phyloP scores from a whole-genome alignment of 1,140 invertebrate genomes.

The Drosophila orosa region DNA sequence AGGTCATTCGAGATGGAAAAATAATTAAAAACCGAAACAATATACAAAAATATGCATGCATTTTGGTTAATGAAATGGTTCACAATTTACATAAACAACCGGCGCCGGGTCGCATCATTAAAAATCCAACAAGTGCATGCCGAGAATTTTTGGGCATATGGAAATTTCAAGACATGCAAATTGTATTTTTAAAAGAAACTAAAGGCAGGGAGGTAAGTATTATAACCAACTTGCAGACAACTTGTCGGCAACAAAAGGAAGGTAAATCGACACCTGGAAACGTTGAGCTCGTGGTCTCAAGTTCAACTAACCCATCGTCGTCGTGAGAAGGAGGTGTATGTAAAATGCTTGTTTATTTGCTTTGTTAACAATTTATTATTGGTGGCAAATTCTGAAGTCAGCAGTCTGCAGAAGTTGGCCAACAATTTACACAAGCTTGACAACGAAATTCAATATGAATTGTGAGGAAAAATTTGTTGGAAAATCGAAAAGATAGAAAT shows the following conservation, averaged over 20 bases:
- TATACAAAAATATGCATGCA: conserved; percentile 31
- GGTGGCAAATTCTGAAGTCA: conserved; percentile 35
- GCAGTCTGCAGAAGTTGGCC: conserved; percentile 55
- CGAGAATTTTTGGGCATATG: conserved; percentile 25
- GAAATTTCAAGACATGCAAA: conserved; percentile 24
- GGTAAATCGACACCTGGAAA: conserved; percentile 51
- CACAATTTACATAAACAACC: conserved; percentile 59
- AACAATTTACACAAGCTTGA: conserved; percentile 51
- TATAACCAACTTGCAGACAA: conserved; percentile 49
- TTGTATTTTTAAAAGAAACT: background rate
- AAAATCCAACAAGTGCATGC: conserved; percentile 48
- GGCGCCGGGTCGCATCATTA: conserved; percentile 54
- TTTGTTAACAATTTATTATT: conserved; percentile 50
- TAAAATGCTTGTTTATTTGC: conserved; percentile 61
- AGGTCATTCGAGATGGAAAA: conserved; percentile 54
- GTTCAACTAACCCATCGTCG: conserved; percentile 23
- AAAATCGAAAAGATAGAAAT: background rate
- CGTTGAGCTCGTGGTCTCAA: conserved; percentile 9
- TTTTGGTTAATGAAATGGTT: conserved; percentile 51
- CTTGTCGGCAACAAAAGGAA: conserved; percentile 63
- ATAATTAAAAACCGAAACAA: conserved; percentile 57
- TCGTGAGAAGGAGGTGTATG: conserved; percentile 19
- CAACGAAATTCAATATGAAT: conserved; percentile 61
- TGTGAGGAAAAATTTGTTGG: background rate
- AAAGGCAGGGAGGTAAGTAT: background rate